Percentiles rank a stretch among this genome's conserved stretches.
Evolutionary conservation across 2,888 invertebrate genomes (phyloP).

Genomic region (Globia sparganii): DNA sequence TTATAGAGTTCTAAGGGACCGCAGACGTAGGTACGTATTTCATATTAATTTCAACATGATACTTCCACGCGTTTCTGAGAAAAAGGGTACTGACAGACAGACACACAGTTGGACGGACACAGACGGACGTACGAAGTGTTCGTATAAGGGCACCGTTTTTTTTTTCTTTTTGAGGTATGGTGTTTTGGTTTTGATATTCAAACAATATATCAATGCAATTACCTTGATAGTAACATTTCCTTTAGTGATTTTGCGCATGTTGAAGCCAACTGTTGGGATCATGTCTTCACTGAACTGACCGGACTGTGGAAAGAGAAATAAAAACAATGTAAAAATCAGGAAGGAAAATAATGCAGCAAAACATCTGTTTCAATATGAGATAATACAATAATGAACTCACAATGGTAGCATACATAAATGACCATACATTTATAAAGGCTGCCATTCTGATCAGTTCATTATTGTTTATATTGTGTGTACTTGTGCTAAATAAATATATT

Average conservation of each 20-base stretch:
- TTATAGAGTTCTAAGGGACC: too few relatives aligned
- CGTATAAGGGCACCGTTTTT: too few relatives aligned
- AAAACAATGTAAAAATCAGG: not conserved
- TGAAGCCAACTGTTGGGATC: constrained; percentile 99
- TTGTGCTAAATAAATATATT: not conserved
- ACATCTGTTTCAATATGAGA: not conserved
- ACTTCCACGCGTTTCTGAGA: not conserved
- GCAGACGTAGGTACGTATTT: too few relatives aligned
- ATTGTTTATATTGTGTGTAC: not conserved
- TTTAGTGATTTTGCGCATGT: constrained; percentile 99
- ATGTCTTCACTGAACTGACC: constrained; percentile 99
- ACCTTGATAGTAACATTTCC: constrained; percentile 99
- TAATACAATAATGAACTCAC: not conserved
- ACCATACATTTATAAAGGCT: too few relatives aligned
- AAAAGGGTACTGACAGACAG: too few relatives aligned
- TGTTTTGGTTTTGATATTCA: not conserved
- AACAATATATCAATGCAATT: constrained; percentile 25
- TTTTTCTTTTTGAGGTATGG: not conserved
- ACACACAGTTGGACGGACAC: not conserved
- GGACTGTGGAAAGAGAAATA: constrained; percentile 91
- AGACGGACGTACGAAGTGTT: not conserved
- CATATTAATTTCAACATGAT: not conserved
- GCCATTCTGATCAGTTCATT: not conserved
- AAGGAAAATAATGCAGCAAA: not conserved
- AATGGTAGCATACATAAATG: not conserved